Evolutionary conservation across 1,140 invertebrate genomes (phyloP), one percentile per base, ranked within the genome.

Genomic region (Trissolcus basalis): DNA sequence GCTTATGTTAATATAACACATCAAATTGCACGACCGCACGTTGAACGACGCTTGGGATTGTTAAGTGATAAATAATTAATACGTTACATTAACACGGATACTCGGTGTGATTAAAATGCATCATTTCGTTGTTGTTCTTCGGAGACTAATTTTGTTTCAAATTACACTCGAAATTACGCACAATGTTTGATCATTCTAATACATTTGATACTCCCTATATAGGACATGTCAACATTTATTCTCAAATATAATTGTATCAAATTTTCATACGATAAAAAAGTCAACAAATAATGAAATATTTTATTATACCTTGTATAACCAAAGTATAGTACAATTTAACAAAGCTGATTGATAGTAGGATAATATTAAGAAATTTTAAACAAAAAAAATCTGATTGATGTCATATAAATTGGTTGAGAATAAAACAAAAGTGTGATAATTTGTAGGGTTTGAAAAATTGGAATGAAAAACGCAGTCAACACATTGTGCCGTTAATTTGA

Each of bases 401-500:
- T 3, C 19, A 27, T 27, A 27, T 6, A 27, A 11, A 10, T 39
- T 39, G 9, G 9, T 39, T 39, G 9, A 9, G n/a, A 39, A 39
- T 11, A n/a, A n/a, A n/a, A 39, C 9, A 39, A 39, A 39, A 39
- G 36, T 39, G 9, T 39, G 2, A 39, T 10, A 39, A 39, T 11
- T 39, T n/a, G 36, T 39, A 27, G 19, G n/a, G n/a, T n/a, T 6
- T 27, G 36, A 39, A 10, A 9, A 39, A 39, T 39, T 39, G n/a
- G 3, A 8, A 39, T 39, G 36, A n/a, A 2, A 39, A 39, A 39
- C 36, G 36, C n/a, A 39, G 9, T 11, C 36, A n/a, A 39, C 11
- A 44, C 12, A 44, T 56, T 55, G 53, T 55, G n/a, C 14, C 27
- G 58, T 63, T 71, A 58, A 63, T 63, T 47, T 53, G 51, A 53